These are phyloP conservation scores for Bimastos eiseni DNA, from an alignment of 2,888 invertebrate genomes.

Conservation along the genomic window DNA sequence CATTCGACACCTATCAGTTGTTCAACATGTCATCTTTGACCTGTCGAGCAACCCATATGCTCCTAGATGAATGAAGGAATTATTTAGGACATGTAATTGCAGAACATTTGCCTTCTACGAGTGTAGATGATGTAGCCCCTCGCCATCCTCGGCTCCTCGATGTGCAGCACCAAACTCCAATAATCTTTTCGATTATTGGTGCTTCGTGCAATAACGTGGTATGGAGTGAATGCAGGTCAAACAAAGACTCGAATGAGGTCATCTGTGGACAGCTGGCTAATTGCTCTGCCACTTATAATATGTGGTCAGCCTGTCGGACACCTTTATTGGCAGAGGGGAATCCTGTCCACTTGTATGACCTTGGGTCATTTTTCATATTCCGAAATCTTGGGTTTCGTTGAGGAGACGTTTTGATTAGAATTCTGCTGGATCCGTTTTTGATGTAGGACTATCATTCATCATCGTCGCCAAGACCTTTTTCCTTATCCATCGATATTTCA, in stretches of 20 bases:
- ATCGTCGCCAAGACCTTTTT: not conserved
- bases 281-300: not conserved
- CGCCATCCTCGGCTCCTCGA: too few relatives aligned
- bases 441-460: not conserved
- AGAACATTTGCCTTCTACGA: not conserved
- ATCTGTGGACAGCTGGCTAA: constrained; percentile 6
- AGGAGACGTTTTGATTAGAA: not conserved
- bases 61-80: not conserved
- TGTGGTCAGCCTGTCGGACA: not conserved
- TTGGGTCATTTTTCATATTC: not conserved
- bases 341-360: constrained; percentile 1
- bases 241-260: not conserved
- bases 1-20: not conserved
- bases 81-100: not conserved
- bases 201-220: not conserved
- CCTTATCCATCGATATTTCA: not conserved
- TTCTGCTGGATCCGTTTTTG: not conserved
- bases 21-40: not conserved
- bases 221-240: not conserved
- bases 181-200: not conserved
- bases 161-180: not conserved
- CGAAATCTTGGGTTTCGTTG: not conserved
- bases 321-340: not conserved
- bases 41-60: not conserved
- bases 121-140: not conserved